Percentiles rank a stretch among this genome's conserved stretches.
These are phyloP conservation scores for Channallabes apus DNA, from an alignment of 2,797 vertebrate genomes.

Conservation along the genomic window DNA sequence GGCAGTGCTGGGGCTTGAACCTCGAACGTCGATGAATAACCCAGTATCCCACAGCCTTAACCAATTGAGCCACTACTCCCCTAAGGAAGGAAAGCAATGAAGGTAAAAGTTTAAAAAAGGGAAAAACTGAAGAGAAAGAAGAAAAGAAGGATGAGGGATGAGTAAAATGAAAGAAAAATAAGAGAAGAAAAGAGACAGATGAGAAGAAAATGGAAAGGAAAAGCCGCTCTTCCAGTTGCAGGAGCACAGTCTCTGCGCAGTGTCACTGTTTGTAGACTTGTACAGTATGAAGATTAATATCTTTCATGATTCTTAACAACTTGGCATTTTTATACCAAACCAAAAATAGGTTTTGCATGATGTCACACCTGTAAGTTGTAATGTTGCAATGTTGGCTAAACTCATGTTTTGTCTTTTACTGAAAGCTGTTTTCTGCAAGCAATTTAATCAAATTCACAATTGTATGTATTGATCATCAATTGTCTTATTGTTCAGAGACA, in stretches of 20 bases:
- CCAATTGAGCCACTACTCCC: too few relatives aligned
- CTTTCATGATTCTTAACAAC: neutral
- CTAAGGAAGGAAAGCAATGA: too few relatives aligned
- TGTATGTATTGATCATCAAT: neutral
- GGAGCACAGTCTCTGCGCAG: too few relatives aligned
- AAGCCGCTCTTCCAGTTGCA: too few relatives aligned
- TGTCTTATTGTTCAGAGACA: neutral
- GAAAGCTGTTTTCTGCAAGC: neutral
- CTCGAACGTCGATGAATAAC: too few relatives aligned
- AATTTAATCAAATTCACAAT: neutral
- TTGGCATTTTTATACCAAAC: neutral
- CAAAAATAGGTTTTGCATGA: neutral
- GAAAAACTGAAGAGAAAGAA: neutral
- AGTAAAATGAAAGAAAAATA: neutral
- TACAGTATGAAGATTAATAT: neutral
- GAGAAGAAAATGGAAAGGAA: neutral
- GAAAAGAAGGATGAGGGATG: neutral
- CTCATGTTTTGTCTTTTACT: neutral
- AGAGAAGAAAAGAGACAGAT: neutral
- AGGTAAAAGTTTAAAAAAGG: neutral
- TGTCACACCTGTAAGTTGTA: neutral
- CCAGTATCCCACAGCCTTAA: too few relatives aligned
- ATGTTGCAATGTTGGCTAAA: neutral
- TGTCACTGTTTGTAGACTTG: too few relatives aligned
- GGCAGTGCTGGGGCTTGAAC: too few relatives aligned